These are phyloP conservation scores for Orussus abietinus DNA, from an alignment of 1,140 invertebrate genomes.

Conservation along the genomic window DNA sequence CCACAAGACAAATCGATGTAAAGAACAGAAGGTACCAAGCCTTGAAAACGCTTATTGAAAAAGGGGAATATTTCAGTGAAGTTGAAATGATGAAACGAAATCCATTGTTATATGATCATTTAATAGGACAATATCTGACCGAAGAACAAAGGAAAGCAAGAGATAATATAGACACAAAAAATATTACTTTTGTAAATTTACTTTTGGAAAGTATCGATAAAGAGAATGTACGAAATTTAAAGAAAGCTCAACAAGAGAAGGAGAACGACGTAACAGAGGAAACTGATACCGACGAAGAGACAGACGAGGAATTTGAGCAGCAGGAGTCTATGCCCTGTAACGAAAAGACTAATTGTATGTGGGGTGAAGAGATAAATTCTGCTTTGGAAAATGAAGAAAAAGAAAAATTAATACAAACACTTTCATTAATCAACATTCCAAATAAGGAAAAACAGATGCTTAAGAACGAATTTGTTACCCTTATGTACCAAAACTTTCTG, in stretches of 20 bases:
- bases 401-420: too few relatives aligned
- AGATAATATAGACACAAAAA: slow-evolving; percentile 56
- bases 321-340: slow-evolving; percentile 1
- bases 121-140: slow-evolving; percentile 80
- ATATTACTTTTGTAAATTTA: slow-evolving; percentile 64
- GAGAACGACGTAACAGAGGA: slow-evolving; percentile 32
- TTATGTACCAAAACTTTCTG: slow-evolving; percentile 86
- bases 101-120: slow-evolving; percentile 82
- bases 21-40: slow-evolving; percentile 83
- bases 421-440: slow-evolving; percentile 22
- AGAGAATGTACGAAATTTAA: slow-evolving; percentile 60
- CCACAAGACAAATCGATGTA: slow-evolving; percentile 56
- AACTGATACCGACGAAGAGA: slow-evolving; percentile 43
- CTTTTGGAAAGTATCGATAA: slow-evolving; percentile 67
- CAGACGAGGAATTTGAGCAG: slow-evolving; percentile 30
- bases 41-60: slow-evolving; percentile 69
- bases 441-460: slow-evolving; percentile 62
- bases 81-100: slow-evolving; percentile 89
- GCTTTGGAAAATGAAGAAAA: too few relatives aligned
- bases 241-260: slow-evolving; percentile 60
- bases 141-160: slow-evolving; percentile 67
- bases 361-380: slow-evolving; percentile 18
- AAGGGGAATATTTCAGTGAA: slow-evolving; percentile 83
- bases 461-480: slow-evolving; percentile 76
- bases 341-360: slow-evolving; percentile 10